Evolutionary conservation across 2,888 invertebrate genomes (phyloP).

Genomic region (Leucoma salicis): DNA sequence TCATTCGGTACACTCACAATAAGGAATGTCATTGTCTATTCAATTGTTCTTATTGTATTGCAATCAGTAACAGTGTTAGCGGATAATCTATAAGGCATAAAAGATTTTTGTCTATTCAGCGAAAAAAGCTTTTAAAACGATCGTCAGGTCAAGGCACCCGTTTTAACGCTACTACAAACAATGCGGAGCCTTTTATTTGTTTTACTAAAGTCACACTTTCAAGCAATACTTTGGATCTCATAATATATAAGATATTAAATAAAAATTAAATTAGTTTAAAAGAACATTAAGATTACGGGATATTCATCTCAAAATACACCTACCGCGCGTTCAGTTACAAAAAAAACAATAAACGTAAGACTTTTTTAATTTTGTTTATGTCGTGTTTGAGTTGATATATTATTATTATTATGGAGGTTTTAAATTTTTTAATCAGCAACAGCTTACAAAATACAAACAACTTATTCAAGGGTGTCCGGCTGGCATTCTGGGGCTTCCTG

Average conservation of each 20-base stretch:
- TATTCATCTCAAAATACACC: background rate
- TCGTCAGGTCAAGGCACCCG: conserved; percentile 30
- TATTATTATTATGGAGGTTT: too few relatives aligned
- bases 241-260: conserved; percentile 13
- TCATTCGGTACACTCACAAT: conserved; percentile 36
- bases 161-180: conserved; percentile 25
- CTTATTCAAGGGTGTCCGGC: conserved; percentile 23
- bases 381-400: conserved; percentile 5
- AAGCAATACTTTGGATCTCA: conserved; percentile 14
- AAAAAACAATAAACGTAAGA: background rate
- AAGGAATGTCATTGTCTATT: conserved; percentile 54
- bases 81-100: conserved; percentile 15
- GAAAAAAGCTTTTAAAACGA: conserved; percentile 18
- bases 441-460: background rate
- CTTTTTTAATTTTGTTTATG: background rate
- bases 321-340: background rate
- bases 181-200: conserved; percentile 20
- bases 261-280: conserved; percentile 8
- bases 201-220: conserved; percentile 28
- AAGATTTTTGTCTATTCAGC: conserved; percentile 18
- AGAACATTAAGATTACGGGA: background rate
- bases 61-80: conserved; percentile 33
- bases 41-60: conserved; percentile 42
- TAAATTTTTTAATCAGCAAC: background rate
- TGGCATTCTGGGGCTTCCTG: conserved; percentile 24